These are phyloP conservation scores for Thaumatotibia leucotreta DNA, from an alignment of 1,140 invertebrate species.

Conservation along the genomic window DNA sequence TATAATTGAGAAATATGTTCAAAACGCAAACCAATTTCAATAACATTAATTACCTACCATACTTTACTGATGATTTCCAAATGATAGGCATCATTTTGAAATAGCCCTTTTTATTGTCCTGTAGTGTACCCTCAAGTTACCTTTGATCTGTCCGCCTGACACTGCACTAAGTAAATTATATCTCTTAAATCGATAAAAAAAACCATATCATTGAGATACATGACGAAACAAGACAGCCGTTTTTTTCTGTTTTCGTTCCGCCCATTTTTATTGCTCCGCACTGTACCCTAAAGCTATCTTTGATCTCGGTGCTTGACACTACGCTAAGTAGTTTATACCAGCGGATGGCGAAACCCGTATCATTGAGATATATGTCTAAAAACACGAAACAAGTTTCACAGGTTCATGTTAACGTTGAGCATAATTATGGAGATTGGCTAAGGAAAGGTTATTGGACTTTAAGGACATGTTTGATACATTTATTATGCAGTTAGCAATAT, in stretches of 20 bases:
- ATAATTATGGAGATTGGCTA: background rate
- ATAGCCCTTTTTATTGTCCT: too few species aligned
- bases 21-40: too few species aligned
- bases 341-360: background rate
- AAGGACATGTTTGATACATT: background rate
- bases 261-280: background rate
- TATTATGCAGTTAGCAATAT: too few species aligned
- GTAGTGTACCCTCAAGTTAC: background rate
- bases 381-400: background rate
- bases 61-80: too few species aligned
- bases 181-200: too few species aligned
- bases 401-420: background rate
- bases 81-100: too few species aligned
- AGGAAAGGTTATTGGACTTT: background rate
- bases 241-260: too few species aligned
- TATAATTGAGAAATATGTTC: too few species aligned
- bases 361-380: background rate
- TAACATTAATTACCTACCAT: too few species aligned
- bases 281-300: background rate
- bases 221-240: too few species aligned
- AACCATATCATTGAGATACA: too few species aligned
- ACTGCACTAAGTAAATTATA: too few species aligned
- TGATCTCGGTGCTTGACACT: constrained; percentile 1
- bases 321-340: background rate
- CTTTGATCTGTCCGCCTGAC: background rate